A percentile compares a stretch with the other conserved stretches of the same genome.
phyloP scores from a whole-genome alignment of 2,113 vertebrate species.

The Pelusios castaneus region DNA sequence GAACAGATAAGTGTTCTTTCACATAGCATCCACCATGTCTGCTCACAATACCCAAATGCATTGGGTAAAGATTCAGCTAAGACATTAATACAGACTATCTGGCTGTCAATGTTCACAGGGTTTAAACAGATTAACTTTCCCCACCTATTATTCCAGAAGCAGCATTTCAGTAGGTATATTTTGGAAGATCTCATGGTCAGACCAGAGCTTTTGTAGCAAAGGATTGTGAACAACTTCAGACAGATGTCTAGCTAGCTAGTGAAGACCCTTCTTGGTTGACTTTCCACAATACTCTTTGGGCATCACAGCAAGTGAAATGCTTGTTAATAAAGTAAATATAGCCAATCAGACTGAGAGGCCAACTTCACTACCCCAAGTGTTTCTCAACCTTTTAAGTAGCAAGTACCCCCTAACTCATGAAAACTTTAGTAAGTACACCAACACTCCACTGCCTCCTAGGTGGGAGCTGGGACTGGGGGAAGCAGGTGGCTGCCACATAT shows the following conservation, averaged over 20 bases:
- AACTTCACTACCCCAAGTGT: background rate
- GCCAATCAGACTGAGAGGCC: background rate
- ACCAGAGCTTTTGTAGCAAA: background rate
- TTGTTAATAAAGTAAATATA: background rate
- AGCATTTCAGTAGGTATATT: background rate
- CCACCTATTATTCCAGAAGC: background rate
- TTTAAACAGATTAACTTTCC: background rate
- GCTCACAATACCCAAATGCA: background rate
- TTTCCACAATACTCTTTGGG: fast-evolving
- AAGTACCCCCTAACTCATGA: too few species aligned
- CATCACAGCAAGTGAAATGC: background rate
- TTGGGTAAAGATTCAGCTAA: background rate
- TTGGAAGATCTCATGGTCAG: background rate
- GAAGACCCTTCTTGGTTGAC: background rate
- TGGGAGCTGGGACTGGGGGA: too few species aligned
- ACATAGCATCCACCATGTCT: background rate
- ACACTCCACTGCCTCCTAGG: too few species aligned
- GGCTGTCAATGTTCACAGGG: background rate
- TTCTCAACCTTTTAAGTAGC: too few species aligned
- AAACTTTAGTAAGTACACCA: too few species aligned
- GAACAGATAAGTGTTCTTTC: background rate
- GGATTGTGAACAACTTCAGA: background rate
- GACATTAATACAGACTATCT: background rate
- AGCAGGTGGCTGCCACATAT: too few species aligned
- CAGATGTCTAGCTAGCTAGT: background rate